Base-by-base conservation (phyloP, 2,113 vertebrate species). In the Microtus richardsoni region DNA sequence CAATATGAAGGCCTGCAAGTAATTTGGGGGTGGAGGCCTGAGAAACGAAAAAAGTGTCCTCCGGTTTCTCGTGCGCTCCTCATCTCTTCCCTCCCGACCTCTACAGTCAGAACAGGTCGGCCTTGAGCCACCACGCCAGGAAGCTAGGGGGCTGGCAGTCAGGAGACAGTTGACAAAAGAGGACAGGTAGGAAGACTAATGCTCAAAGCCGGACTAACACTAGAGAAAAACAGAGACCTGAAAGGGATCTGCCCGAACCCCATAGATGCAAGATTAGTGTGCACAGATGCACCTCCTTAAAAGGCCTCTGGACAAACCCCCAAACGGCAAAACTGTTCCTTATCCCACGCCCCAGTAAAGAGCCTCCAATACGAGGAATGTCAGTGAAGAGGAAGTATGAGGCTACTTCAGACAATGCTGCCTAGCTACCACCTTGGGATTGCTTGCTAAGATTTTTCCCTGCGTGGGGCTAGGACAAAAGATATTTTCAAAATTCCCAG, bases 401-500 rank as follows among this genome's bases (percentile, higher is more conserved):
- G 58, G 41, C 75, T 75, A 58, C 92, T 92, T 84, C 83, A 93
- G 82, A 92, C 47, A 88, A 36, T 28, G 33, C 58, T 44, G 88
- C 33, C 84, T 70, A 39, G 86, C 70, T 86, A 68, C 91, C 90
- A 97, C 95, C 96, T 96, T 97, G 83, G 70, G 52, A 47, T 60
- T 89, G 96, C 90, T 82, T 71, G 74, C 78, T 92, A 41, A 70
- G 88, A 95, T 97, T 94, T 91, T 89, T 97, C 39, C 77, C 80
- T 73, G 89, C 14, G 88, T 98, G 95, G 95, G 95, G 47, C 36
- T 89, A 70, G 28, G 68, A 97, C 95, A 96, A 96, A 97, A 93
- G 94, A 75, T 91, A 73, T 97, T 96, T 71, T 95, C 93, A 92
- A 94, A 96, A 96, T 98, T 97, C 93, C 88, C 60, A 85, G 94